Base-by-base conservation (phyloP, 2,113 vertebrate genomes). In the Aythya baeri region DNA sequence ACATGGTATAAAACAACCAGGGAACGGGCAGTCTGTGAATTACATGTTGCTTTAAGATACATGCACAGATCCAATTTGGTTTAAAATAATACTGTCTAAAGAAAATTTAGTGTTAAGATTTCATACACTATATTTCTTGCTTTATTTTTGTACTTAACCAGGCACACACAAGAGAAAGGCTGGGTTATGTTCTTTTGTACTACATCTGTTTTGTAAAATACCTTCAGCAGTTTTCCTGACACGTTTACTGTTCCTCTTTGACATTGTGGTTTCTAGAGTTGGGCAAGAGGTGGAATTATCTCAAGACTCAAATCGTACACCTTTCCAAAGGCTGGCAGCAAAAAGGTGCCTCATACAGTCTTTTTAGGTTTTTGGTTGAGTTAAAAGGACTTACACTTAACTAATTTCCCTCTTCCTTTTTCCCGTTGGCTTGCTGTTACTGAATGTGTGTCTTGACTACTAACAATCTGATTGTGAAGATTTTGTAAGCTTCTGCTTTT, bases 301-400 rank as follows among this genome's bases (percentile, higher is more conserved):
- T 97, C 97, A 97, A 99, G 96, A 97, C 25, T 99, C 98, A 99
- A 97, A 98, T 98, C 98, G 61, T 98, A 98, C 98, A 98, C 98
- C 97, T 98, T 99, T 96, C 98, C 98, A 96, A 99, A 98, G 97
- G 85, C 98, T 61, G 98, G 98, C 97, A 95, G 96, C 92, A 98
- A 97, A 98, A 99, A 99, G 99, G 99, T 99, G 98, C 98, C 93
- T 97, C 86, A 96, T 89, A 88, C 7, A 46, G 77, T 91, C 62
- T 92, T 95, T 75, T 49, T 92, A 96, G 95, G 79, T 73, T 94
- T 93, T 91, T 90, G 68, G 80, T 84, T 91, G 50, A 68, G 88
- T 97, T 95, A 96, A 96, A 98, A 97, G 93, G 79, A 94, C 90
- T 95, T 86, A 67, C 57, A 63, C 6, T 75, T 89, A 8, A 65